Evolutionary conservation across 2,888 invertebrate species (phyloP).

Genomic region (Cartodere bifasciata): DNA sequence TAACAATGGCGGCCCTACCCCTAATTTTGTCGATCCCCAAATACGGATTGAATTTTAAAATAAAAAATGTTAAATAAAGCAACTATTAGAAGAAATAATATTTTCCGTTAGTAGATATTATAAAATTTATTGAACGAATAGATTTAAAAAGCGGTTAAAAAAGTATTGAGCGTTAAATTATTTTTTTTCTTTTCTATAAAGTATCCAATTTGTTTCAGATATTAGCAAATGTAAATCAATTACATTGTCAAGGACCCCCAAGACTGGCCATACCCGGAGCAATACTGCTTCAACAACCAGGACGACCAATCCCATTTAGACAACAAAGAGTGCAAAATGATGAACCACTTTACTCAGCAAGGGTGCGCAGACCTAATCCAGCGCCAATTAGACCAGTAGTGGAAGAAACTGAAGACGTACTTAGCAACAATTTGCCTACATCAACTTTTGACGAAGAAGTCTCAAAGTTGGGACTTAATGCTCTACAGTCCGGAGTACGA

Average conservation of each 20-base stretch:
- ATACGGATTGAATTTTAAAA: no score
- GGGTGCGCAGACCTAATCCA: slow-evolving; percentile 32
- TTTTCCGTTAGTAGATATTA: no score
- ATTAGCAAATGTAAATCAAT: no score
- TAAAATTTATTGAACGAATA: no score
- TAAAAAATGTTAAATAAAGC: no score
- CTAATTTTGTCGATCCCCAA: no score
- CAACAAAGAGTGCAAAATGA: slow-evolving; percentile 18
- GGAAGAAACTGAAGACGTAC: slow-evolving; percentile 52
- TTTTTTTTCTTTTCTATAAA: no score
- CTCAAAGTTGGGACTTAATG: slow-evolving; percentile 23
- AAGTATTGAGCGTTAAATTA: no score
- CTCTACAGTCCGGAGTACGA: slow-evolving; percentile 20
- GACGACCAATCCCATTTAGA: slow-evolving; percentile 32
- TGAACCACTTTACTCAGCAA: slow-evolving; percentile 25
- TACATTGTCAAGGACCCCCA: slow-evolving; percentile 48
- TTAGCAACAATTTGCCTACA: slow-evolving; percentile 28
- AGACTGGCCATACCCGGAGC: slow-evolving; percentile 56
- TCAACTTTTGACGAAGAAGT: slow-evolving; percentile 27
- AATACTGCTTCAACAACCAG: slow-evolving; percentile 33
- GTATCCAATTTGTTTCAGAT: no score
- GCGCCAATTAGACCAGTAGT: slow-evolving; percentile 51
- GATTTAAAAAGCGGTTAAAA: no score
- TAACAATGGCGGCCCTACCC: no score
- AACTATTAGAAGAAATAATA: no score